A percentile compares a stretch with the other conserved stretches of the same genome.
Evolutionary conservation across 2,113 vertebrate genomes (phyloP).

Genomic region (Eublepharis macularius): DNA sequence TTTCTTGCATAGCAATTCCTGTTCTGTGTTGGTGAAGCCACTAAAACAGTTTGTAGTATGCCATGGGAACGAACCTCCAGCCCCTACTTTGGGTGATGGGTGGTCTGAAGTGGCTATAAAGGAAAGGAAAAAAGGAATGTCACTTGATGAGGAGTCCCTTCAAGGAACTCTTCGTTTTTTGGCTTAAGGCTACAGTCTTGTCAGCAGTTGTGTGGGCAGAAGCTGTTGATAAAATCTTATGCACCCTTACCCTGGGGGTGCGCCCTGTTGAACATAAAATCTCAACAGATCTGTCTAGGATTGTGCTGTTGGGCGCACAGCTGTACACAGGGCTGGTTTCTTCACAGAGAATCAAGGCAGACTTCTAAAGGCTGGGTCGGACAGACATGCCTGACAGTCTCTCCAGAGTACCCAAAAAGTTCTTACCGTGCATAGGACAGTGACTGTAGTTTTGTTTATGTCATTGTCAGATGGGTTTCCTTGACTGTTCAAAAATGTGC

Average conservation of each 20-base stretch:
- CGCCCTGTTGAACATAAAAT: no score
- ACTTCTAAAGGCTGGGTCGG: neutral
- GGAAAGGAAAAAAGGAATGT: no score
- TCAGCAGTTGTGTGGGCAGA: neutral
- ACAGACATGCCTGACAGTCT: neutral
- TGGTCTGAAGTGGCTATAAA: no score
- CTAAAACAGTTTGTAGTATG: neutral
- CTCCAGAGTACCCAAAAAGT: neutral
- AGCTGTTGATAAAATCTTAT: neutral
- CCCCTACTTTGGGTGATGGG: no score
- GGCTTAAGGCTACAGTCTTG: neutral
- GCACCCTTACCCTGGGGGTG: no score
- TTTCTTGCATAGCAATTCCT: neutral
- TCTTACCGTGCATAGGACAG: no score
- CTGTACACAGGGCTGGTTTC: neutral
- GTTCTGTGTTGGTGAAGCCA: neutral
- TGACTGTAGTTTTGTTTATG: neutral
- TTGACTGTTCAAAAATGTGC: neutral
- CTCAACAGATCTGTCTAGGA: neutral
- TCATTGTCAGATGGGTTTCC: neutral
- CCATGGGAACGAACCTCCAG: neutral
- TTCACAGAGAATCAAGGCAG: no score
- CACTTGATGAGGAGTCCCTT: no score
- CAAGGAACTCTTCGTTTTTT: neutral
- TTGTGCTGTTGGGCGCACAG: neutral